Evolutionary conservation across 2,797 vertebrate genomes (phyloP).

Genomic region (Sciurus carolinensis): DNA sequence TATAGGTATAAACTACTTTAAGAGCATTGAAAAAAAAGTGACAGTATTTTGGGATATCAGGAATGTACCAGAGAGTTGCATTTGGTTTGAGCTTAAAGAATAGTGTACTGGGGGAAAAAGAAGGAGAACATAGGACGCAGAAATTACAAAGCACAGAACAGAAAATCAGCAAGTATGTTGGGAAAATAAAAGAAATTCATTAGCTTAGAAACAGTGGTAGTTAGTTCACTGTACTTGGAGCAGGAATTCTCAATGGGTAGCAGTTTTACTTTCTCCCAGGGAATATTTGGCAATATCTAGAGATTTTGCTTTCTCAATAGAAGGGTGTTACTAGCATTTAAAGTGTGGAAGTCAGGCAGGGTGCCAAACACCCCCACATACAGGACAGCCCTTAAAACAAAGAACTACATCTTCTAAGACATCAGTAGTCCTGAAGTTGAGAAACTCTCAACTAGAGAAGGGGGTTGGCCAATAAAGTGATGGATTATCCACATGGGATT

Average conservation of each 20-base stretch:
- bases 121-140: not conserved
- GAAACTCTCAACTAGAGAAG: not conserved
- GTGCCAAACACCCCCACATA: not conserved
- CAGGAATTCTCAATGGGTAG: not conserved
- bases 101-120: not conserved
- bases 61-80: not conserved
- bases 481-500: not conserved
- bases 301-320: not conserved
- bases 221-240: not conserved
- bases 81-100: not conserved
- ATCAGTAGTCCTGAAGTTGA: not conserved
- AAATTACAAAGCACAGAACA: not conserved
- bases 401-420: not conserved
- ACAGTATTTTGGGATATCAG: not conserved
- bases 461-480: accelerated
- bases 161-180: not conserved
- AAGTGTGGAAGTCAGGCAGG: not conserved
- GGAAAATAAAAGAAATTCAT: constrained; percentile 6
- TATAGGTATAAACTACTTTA: not conserved
- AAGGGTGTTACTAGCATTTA: not conserved
- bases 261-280: not conserved
- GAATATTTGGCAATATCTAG: not conserved
- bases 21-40: not conserved
- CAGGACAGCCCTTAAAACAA: not conserved
- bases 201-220: not conserved